Base-by-base conservation (phyloP, 2,113 vertebrate genomes). In the Odontophorus gujanensis region DNA sequence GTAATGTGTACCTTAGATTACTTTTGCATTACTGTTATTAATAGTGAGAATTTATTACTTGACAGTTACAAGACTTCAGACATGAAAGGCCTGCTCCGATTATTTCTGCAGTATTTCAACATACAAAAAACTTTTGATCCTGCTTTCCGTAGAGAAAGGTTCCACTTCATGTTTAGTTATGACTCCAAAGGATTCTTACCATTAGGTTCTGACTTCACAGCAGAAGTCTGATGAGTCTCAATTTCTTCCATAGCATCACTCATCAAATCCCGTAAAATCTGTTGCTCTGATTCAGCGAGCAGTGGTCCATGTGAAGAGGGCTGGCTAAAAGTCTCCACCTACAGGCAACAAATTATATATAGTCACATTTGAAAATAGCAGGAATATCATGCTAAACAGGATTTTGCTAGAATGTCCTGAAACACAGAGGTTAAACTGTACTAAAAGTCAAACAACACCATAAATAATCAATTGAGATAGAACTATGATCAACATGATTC, bases 171-270 rank as follows among this genome's bases (percentile, higher is more conserved):
- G 7, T 34, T 11, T 8, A n/a, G 10, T 45, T 32, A 61, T 2
- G 18, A 13, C 72, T 50, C 63, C 36, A 57, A 16, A 34, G 34
- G 24, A 40, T 17, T 74, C 94, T 95, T 90, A 99, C 99, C 99
- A 32, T 99, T 98, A 48, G 98, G 95, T 66, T 99, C 97, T 6
- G 87, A 89, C 13, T 95, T 94, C 9, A 53, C 87, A 5, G 96
- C 67, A 24, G 95, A 62, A 38, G 95, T 67, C 11, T 98, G 98
- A 43, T 98, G 98, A 24, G 81, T 91, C 47, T 99, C 99, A 5
- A 97, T 98, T 93, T 99, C 99, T 94, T 99, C 99, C 99, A 99
- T 99, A 2, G 99, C 99, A 42, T 99, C 99, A 79, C 99, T 99
- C 99, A 99, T 99, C 93, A 99, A 97, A 93, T 99, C 99, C 55